phyloP scores from a whole-genome alignment of 1,140 invertebrate genomes.

The Pseudomyrmex flavicornis region DNA sequence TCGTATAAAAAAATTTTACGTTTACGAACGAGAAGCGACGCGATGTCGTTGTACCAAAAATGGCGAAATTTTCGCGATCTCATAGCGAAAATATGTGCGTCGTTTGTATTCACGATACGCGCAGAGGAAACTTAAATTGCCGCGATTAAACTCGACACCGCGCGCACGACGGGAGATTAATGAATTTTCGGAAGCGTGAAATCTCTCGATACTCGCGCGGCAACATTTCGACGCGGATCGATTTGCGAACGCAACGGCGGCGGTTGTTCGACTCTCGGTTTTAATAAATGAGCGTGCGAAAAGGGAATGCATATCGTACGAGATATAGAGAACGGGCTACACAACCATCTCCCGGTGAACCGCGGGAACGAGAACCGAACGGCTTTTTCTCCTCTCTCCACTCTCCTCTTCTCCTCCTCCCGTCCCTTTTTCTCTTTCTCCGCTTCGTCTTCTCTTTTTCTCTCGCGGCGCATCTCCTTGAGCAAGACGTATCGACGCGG shows the following conservation, averaged over 20 bases:
- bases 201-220: constrained; percentile 54
- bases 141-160: constrained; percentile 54
- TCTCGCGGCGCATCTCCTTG: constrained; percentile 76
- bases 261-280: constrained; percentile 39
- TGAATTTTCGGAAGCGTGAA: constrained; percentile 59
- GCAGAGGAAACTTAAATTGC: constrained; percentile 56
- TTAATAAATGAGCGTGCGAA: constrained; percentile 56
- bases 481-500: constrained; percentile 83
- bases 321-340: constrained; percentile 33
- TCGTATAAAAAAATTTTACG: neutral
- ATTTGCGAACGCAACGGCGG: constrained; percentile 33
- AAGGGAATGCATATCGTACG: constrained; percentile 49
- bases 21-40: neutral
- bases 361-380: constrained; percentile 38
- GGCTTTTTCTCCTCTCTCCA: constrained; percentile 37
- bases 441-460: constrained; percentile 25
- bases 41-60: constrained; percentile 15
- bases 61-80: neutral
- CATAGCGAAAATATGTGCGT: constrained; percentile 34
- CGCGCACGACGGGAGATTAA: constrained; percentile 50
- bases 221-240: constrained; percentile 47
- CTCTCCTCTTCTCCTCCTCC: constrained; percentile 1
- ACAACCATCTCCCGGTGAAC: constrained; percentile 32
- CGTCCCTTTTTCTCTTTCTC: constrained; percentile 54
- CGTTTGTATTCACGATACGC: constrained; percentile 57